A percentile compares a stretch with the other conserved stretches of the same genome.
Conservation (phyloP, 1,140 invertebrate species). For the Formica selysi region DNA sequence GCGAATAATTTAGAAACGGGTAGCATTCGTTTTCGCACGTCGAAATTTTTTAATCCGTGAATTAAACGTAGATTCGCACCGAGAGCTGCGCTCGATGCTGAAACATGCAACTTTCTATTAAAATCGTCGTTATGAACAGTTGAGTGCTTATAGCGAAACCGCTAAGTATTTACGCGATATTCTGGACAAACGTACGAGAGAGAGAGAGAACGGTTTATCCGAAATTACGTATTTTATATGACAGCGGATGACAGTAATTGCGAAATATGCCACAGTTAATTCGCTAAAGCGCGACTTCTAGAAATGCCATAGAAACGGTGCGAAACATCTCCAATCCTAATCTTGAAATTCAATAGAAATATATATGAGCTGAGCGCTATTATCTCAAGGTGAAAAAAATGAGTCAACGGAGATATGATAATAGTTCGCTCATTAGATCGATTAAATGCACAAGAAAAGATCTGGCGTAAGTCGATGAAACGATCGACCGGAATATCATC, state of each 20-base stretch:
- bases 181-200: neutral
- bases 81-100: neutral
- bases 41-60: neutral
- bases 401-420: slow-evolving; percentile 5
- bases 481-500: neutral
- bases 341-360: neutral
- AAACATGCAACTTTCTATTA: slow-evolving; percentile 38
- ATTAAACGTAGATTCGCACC: neutral
- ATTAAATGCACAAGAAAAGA: neutral
- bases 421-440: too few relatives aligned
- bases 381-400: slow-evolving; percentile 18
- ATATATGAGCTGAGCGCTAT: neutral
- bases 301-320: neutral
- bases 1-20: neutral
- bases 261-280: slow-evolving; percentile 12
- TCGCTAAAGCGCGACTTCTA: neutral
- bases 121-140: slow-evolving; percentile 19
- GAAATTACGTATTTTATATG: slow-evolving; percentile 1
- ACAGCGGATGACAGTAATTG: neutral
- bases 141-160: slow-evolving; percentile 4
- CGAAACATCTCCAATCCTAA: neutral
- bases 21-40: neutral
- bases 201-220: slow-evolving; percentile 18
- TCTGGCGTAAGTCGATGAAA: neutral
- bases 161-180: neutral